phyloP scores from a whole-genome alignment of 2,888 invertebrate genomes.

The Dynastes maya region DNA sequence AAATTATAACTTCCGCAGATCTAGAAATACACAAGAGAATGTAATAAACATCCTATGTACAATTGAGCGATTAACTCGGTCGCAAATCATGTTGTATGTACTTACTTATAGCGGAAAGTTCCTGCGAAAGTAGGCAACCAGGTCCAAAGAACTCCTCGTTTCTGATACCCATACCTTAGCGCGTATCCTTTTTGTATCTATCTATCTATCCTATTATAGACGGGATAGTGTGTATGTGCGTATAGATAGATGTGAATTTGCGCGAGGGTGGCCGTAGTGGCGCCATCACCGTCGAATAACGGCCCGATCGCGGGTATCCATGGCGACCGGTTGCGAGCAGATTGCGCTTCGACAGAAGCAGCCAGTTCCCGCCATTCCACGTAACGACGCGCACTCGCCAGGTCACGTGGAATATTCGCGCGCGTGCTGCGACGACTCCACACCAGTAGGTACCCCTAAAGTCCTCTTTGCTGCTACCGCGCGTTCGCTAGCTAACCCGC shows the following conservation, averaged over 20 bases:
- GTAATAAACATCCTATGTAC: too few species aligned
- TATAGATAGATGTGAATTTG: constrained; percentile 46
- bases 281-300: constrained; percentile 67
- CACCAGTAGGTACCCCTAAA: constrained; percentile 59
- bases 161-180: constrained; percentile 11
- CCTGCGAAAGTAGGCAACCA: constrained; percentile 12
- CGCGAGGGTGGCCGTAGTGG: constrained; percentile 67
- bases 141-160: constrained; percentile 22
- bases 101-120: too few species aligned
- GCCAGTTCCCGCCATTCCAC: constrained; percentile 69
- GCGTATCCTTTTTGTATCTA: constrained; percentile 30
- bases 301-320: constrained; percentile 67
- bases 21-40: too few species aligned
- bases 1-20: too few species aligned
- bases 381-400: constrained; percentile 70
- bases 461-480: constrained; percentile 60
- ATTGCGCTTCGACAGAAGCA: constrained; percentile 60
- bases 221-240: constrained; percentile 31
- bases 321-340: constrained; percentile 68
- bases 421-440: constrained; percentile 67
- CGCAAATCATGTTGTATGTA: too few species aligned
- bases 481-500: constrained; percentile 47
- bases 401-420: constrained; percentile 66
- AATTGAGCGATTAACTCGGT: too few species aligned
- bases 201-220: constrained; percentile 15